A percentile compares a stretch with the other conserved stretches of the same genome.
phyloP scores from a whole-genome alignment of 2,888 invertebrate species.

The Tachina lurida region DNA sequence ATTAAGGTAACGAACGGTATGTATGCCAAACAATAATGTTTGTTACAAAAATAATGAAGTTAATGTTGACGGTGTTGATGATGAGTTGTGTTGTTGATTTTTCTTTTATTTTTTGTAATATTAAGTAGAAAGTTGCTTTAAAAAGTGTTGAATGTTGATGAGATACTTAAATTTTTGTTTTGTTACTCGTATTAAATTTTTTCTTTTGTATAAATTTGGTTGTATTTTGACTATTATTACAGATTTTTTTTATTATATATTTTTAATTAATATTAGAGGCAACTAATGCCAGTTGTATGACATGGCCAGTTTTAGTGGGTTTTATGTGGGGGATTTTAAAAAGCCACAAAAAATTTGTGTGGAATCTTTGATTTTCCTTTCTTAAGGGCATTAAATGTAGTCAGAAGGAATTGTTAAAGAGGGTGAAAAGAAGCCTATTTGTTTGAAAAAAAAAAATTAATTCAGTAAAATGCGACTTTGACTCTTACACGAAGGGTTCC shows the following conservation, averaged over 20 bases:
- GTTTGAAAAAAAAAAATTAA: no score
- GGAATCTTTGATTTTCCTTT: no score
- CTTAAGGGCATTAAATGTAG: not conserved
- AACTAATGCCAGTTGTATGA: not conserved
- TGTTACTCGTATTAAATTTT: not conserved
- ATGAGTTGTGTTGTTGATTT: slow-evolving; percentile 30
- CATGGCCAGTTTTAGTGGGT: not conserved
- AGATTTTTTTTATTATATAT: not conserved
- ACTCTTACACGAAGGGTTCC: no score
- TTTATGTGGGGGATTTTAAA: not conserved
- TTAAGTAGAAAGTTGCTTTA: not conserved
- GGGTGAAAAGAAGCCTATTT: no score
- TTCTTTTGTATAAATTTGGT: not conserved
- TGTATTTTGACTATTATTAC: not conserved
- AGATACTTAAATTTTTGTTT: slow-evolving; percentile 24
- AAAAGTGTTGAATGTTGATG: slow-evolving; percentile 34
- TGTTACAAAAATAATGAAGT: slow-evolving; percentile 28
- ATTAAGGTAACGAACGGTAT: not conserved
- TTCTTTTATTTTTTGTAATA: not conserved
- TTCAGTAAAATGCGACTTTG: no score
- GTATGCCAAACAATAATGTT: slow-evolving; percentile 67
- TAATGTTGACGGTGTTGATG: slow-evolving; percentile 30
- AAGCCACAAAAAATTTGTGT: no score
- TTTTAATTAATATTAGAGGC: not conserved
- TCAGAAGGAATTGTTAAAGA: no score